Conservation (phyloP, 2,797 vertebrate genomes). For the Epinephelus coioides region DNA sequence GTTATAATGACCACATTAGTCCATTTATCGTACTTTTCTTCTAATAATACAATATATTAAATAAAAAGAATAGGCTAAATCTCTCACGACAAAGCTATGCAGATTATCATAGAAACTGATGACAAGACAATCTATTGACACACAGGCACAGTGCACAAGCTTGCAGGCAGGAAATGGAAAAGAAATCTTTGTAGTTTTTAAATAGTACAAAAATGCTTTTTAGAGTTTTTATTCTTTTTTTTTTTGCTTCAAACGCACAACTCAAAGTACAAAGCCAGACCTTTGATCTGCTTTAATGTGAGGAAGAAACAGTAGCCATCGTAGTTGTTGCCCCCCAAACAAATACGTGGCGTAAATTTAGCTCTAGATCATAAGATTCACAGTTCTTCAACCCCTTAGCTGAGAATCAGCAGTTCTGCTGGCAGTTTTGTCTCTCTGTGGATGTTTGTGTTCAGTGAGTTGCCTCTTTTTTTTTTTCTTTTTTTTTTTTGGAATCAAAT, state of each 20-base stretch:
- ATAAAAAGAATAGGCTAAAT: constrained; percentile 85
- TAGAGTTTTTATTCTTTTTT: constrained; percentile 21
- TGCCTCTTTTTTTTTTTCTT: constrained; percentile 13
- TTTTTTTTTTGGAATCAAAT: constrained; percentile 24
- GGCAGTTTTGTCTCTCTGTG: constrained; percentile 20
- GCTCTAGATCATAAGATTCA: constrained; percentile 44
- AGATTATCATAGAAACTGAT: constrained; percentile 92
- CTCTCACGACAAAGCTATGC: constrained; percentile 95
- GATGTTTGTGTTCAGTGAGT: constrained; percentile 11
- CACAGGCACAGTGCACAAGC: constrained; percentile 99
- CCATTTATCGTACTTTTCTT: constrained; percentile 78
- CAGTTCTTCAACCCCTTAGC: constrained; percentile 47
- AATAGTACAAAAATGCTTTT: constrained; percentile 77
- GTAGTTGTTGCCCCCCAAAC: constrained; percentile 40
- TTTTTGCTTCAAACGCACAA: constrained; percentile 66
- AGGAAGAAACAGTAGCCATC: constrained; percentile 47
- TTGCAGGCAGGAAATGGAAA: constrained; percentile 92
- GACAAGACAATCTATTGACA: constrained; percentile 94
- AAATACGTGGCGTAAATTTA: constrained; percentile 51
- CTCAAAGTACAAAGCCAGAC: constrained; percentile 61
- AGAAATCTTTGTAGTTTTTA: constrained; percentile 69
- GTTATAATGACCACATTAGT: constrained; percentile 84
- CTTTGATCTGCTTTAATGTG: constrained; percentile 55
- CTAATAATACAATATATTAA: constrained; percentile 82
- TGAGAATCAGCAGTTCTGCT: constrained; percentile 44